phyloP scores from a whole-genome alignment of 2,888 invertebrate genomes.

The Cordilura impudica region DNA sequence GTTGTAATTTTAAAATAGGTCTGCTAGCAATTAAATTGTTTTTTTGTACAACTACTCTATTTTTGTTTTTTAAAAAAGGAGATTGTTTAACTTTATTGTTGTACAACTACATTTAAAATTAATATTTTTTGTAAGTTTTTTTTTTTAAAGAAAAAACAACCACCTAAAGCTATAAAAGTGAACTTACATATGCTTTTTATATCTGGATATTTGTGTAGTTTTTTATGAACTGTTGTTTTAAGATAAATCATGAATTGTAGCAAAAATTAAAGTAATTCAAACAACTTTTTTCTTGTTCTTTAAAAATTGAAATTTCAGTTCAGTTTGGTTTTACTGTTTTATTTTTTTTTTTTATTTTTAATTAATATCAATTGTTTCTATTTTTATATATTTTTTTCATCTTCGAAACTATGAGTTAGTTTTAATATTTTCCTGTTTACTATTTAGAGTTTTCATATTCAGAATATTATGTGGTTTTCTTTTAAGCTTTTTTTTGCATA shows the following conservation, averaged over 20 bases:
- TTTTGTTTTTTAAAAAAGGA: slow-evolving; percentile 22
- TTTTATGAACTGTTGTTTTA: background rate
- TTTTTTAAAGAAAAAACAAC: slow-evolving; percentile 28
- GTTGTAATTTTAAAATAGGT: background rate
- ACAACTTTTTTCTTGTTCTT: background rate
- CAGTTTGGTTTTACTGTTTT: background rate
- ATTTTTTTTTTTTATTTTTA: background rate
- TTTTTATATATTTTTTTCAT: background rate
- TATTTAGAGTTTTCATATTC: slow-evolving; percentile 60
- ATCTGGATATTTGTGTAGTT: background rate
- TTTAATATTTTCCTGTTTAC: slow-evolving; percentile 10
- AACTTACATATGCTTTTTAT: background rate
- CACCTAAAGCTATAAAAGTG: slow-evolving; percentile 46
- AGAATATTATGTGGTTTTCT: slow-evolving; percentile 55
- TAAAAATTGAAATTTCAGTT: background rate
- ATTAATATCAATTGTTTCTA: slow-evolving; percentile 17
- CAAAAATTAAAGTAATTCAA: slow-evolving; percentile 38
- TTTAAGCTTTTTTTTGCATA: slow-evolving; percentile 7
- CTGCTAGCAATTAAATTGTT: background rate
- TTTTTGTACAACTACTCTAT: background rate
- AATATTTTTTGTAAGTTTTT: slow-evolving; percentile 2
- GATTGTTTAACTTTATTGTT: slow-evolving; percentile 6
- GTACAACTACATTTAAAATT: slow-evolving; percentile 30
- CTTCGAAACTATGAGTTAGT: too few species aligned
- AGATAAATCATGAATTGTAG: slow-evolving; percentile 8